These are phyloP conservation scores for Cnemophilus loriae DNA, from an alignment of 2,113 vertebrate species.

Conservation along the genomic window DNA sequence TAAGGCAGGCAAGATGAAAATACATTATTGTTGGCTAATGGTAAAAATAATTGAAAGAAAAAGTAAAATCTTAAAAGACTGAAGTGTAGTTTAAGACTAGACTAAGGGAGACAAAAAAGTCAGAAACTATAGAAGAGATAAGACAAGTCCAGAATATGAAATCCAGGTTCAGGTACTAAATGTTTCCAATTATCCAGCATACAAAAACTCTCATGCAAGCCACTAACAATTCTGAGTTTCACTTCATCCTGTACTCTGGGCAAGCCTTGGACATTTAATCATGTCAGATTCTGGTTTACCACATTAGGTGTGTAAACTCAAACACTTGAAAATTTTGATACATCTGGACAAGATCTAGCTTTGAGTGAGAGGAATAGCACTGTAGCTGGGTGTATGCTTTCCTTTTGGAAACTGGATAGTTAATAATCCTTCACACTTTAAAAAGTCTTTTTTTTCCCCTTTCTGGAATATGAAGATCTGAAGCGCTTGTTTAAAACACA, in stretches of 20 bases:
- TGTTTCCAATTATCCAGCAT: neutral
- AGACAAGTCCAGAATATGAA: neutral
- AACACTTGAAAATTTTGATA: neutral
- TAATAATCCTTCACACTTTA: neutral
- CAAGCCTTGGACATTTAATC: neutral
- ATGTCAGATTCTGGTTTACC: neutral
- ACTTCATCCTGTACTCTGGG: neutral
- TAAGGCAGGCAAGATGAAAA: neutral
- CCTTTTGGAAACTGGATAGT: neutral
- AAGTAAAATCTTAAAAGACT: neutral
- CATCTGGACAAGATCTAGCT: neutral
- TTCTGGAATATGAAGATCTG: neutral
- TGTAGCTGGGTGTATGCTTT: neutral
- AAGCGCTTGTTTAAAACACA: neutral
- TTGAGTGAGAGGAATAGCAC: neutral
- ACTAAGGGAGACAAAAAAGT: neutral
- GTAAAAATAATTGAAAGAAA: neutral
- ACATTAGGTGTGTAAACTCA: neutral
- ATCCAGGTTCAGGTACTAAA: neutral
- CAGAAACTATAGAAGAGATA: neutral
- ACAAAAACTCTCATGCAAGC: neutral
- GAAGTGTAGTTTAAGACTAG: neutral
- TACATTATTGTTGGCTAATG: neutral
- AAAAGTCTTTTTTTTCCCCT: neutral
- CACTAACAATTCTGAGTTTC: neutral